Evolutionary conservation across 2,113 vertebrate genomes (phyloP).

Genomic region (Rhabdomys dilectus): DNA sequence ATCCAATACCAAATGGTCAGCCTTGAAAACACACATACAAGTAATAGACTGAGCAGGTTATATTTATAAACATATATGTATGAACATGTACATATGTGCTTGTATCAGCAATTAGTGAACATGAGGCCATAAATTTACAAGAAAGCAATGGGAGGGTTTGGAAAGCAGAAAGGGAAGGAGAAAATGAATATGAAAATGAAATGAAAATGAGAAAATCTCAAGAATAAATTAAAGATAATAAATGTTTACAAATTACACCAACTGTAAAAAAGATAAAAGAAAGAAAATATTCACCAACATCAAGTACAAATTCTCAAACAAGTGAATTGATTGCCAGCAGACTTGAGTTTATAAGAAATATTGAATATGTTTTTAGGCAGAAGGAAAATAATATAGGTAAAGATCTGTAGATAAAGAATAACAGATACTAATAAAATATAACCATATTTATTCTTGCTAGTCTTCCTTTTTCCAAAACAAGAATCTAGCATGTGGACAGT

Average conservation of each 20-base stretch:
- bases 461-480: conserved; percentile 29
- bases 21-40: neutral
- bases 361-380: neutral
- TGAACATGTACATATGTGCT: neutral
- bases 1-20: neutral
- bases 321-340: neutral
- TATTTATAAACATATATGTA: neutral
- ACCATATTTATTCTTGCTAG: neutral
- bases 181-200: neutral
- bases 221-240: neutral
- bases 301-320: neutral
- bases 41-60: neutral
- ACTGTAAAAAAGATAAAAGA: neutral
- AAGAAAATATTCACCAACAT: neutral
- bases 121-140: neutral
- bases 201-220: neutral
- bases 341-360: neutral
- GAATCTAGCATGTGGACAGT: neutral
- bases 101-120: neutral
- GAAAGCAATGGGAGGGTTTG: neutral
- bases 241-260: neutral
- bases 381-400: neutral
- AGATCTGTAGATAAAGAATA: neutral
- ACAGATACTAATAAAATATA: neutral
- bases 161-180: neutral